Base-by-base conservation (phyloP, 2,888 invertebrate species). In the Hipparchia sbordonii region DNA sequence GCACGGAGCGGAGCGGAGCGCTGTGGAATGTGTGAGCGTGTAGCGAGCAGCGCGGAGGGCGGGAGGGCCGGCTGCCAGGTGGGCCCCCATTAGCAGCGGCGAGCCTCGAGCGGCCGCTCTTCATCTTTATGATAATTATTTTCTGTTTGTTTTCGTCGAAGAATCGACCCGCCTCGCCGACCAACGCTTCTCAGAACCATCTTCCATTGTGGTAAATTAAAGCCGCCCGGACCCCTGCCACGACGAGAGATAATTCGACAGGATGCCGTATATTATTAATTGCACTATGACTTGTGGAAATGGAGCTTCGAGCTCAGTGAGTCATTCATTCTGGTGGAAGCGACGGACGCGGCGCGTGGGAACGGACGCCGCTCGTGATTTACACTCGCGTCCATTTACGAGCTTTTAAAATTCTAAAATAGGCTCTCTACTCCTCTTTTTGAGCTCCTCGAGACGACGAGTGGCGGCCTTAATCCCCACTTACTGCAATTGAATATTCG, bases 81-180 rank as follows among this genome's bases (percentile, higher is more conserved):
- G 92, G 92, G 88, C 91, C 83, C 88, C 91, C 92, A 92, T 92
- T 92, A 92, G 91, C 90, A 91, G 91, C 88, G 87, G 84, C 87
- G 87, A 86, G 90, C 86, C 88, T 85, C 87, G 89, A 89, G 92
- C 93, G 93, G 93, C 89, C 91, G 89, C 92, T 92, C 92, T 93
- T 93, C 93, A 93, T 93, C 93, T 93, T 93, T 93, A 93, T 93
- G 93, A 92, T 93, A 93, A 93, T 93, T 93, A 93, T 93, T 93
- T 93, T 92, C 91, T 93, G 93, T 93, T 93, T 93, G 93, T 93
- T 93, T 93, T 93, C 92, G 92, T 90, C 90, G 89, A 90, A 89
- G 91, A 90, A 91, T 92, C 92, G 91, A 87, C 88, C 91, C 92
- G 91, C 91, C 90, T 91, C 89, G 88, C 89, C 87, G 87, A 73